Evolutionary conservation across 1,140 invertebrate species (phyloP).

Genomic region (Forficula auricularia): DNA sequence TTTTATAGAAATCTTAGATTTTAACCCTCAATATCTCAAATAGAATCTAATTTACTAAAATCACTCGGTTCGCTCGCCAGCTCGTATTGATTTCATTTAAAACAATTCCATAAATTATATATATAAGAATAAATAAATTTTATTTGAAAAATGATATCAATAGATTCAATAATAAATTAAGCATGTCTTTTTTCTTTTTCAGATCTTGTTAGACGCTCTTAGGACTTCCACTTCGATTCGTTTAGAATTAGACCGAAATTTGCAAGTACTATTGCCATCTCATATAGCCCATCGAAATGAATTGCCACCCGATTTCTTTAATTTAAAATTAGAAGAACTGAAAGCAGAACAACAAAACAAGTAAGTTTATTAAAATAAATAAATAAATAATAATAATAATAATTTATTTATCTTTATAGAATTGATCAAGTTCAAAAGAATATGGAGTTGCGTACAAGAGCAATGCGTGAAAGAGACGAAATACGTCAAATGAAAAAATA

Average conservation of each 20-base stretch:
- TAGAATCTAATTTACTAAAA: too few relatives aligned
- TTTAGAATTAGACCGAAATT: constrained; percentile 65
- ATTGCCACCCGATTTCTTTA: constrained; percentile 69
- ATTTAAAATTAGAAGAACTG: constrained; percentile 58
- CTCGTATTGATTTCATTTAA: too few relatives aligned
- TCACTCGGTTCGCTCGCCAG: too few relatives aligned
- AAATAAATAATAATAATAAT: constrained; percentile 3
- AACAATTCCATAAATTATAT: too few relatives aligned
- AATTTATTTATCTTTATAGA: constrained; percentile 27
- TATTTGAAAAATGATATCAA: too few relatives aligned
- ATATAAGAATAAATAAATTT: too few relatives aligned
- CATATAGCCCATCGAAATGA: constrained; percentile 45
- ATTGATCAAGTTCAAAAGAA: constrained; percentile 59
- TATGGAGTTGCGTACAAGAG: constrained; percentile 73
- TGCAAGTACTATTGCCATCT: constrained; percentile 65
- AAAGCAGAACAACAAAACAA: constrained; percentile 63
- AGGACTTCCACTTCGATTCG: constrained; percentile 59
- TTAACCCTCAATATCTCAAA: too few relatives aligned
- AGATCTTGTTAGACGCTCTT: constrained; percentile 55
- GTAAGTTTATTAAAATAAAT: constrained; percentile 24
- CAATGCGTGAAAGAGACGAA: constrained; percentile 79
- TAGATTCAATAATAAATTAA: not conserved
- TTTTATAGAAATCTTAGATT: too few relatives aligned
- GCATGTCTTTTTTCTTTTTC: constrained; percentile 17
- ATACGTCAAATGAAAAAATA: constrained; percentile 59